Evolutionary conservation across 2,797 vertebrate species (phyloP).

Genomic region (Bradypodion pumilum): DNA sequence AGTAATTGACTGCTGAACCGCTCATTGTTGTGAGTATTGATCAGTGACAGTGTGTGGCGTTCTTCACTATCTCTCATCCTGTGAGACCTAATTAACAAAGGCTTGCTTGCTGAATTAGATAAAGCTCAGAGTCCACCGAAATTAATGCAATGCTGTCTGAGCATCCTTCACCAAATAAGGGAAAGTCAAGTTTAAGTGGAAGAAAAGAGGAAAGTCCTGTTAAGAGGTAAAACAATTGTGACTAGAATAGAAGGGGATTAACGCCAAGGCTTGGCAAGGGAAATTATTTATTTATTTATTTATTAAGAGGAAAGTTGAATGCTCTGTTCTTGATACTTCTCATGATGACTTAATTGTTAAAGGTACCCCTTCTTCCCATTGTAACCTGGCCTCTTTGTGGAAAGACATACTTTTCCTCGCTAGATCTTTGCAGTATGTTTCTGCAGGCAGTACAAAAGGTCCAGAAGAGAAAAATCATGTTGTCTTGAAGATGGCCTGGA

Average conservation of each 20-base stretch:
- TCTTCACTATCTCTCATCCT: constrained; percentile 67
- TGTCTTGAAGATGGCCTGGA: neutral
- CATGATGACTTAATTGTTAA: neutral
- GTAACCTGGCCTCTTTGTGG: neutral
- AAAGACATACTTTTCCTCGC: neutral
- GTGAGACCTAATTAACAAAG: constrained; percentile 78
- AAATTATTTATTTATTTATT: neutral
- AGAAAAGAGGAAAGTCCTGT: constrained; percentile 59
- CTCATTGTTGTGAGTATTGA: constrained; percentile 69
- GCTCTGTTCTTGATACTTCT: constrained; percentile 11
- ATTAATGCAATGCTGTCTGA: constrained; percentile 77
- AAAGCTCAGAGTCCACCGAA: constrained; percentile 79
- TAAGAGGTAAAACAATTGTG: constrained; percentile 59
- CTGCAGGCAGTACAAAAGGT: neutral
- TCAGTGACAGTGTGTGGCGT: constrained; percentile 66
- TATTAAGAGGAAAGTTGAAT: neutral
- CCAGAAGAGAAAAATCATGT: neutral
- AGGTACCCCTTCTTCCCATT: neutral
- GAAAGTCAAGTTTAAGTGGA: constrained; percentile 73
- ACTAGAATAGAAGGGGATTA: constrained; percentile 56
- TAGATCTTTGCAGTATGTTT: neutral
- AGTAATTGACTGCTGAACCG: constrained; percentile 68
- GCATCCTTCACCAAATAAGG: constrained; percentile 74
- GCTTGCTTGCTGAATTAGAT: constrained; percentile 83
- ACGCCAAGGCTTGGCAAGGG: constrained; percentile 58